Evolutionary conservation across 2,113 vertebrate genomes (phyloP).

Genomic region (Sminthopsis crassicaudata): DNA sequence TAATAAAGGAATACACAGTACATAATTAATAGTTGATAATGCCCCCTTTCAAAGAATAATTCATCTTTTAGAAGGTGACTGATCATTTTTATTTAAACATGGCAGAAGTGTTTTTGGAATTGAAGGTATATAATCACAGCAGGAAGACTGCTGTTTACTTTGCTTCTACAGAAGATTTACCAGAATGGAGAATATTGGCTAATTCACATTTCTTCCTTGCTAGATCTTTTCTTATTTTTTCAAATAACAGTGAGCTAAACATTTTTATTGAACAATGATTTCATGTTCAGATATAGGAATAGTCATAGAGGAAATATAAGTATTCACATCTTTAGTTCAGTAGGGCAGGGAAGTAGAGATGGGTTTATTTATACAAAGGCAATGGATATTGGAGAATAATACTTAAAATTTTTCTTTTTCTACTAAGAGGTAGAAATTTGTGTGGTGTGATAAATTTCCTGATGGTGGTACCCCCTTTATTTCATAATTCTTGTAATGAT

Average conservation of each 20-base stretch:
- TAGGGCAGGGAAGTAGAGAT: not conserved
- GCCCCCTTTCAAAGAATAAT: not conserved
- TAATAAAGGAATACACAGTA: not conserved
- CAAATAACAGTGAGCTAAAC: no score
- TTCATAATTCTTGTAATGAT: no score
- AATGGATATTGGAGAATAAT: no score
- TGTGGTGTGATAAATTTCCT: no score
- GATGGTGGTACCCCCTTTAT: no score
- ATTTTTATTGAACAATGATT: not conserved
- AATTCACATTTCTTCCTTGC: not conserved
- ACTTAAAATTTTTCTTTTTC: not conserved
- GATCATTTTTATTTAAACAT: not conserved
- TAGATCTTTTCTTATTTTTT: not conserved
- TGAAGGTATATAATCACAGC: not conserved
- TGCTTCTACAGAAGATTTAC: not conserved
- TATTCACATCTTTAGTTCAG: not conserved
- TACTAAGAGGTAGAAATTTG: not conserved
- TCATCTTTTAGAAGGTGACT: not conserved
- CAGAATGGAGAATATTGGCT: not conserved
- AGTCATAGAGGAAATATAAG: not conserved
- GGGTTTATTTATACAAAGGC: not conserved
- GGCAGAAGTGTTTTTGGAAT: no score
- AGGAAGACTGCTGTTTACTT: not conserved
- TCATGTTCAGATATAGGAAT: not conserved
- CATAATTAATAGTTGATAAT: not conserved